Evolutionary conservation across 2,888 invertebrate genomes (phyloP).

Genomic region (Eupithecia insigniata): DNA sequence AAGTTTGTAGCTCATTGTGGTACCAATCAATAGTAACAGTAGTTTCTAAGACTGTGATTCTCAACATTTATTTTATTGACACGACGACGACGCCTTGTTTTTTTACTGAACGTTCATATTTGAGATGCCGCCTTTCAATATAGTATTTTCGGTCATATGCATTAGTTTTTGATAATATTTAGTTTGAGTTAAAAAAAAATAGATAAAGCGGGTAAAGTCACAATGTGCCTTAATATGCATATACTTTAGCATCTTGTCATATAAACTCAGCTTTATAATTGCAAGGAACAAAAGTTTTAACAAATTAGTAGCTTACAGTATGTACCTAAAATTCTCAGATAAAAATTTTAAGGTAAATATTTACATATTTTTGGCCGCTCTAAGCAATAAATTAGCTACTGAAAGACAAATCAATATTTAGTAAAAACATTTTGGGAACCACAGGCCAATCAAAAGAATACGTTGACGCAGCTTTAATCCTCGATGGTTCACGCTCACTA

Average conservation of each 20-base stretch:
- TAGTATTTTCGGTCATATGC: neutral
- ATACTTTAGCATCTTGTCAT: neutral
- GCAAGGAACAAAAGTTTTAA: neutral
- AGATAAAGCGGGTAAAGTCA: too few relatives aligned
- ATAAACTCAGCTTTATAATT: neutral
- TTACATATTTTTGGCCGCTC: neutral
- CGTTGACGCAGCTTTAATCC: slow-evolving; percentile 71
- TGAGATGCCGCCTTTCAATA: neutral
- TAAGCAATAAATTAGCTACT: neutral
- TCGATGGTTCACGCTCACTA: slow-evolving; percentile 77
- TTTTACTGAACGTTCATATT: neutral
- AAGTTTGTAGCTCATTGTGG: slow-evolving; percentile 79
- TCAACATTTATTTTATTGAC: slow-evolving; percentile 56
- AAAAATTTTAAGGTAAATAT: neutral
- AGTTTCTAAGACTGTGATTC: slow-evolving; percentile 56
- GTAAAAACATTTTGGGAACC: slow-evolving; percentile 61
- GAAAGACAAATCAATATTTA: neutral
- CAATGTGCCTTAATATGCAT: neutral
- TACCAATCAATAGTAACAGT: slow-evolving; percentile 72
- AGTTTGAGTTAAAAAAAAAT: too few relatives aligned
- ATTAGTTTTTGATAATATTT: too few relatives aligned
- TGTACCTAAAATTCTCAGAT: neutral
- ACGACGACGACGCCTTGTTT: neutral
- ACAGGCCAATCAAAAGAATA: slow-evolving; percentile 46
- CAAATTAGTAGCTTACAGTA: neutral